Evolutionary conservation across 2,797 vertebrate genomes (phyloP), one percentile per base, ranked within the genome.

Genomic region (Potorous gilbertii): DNA sequence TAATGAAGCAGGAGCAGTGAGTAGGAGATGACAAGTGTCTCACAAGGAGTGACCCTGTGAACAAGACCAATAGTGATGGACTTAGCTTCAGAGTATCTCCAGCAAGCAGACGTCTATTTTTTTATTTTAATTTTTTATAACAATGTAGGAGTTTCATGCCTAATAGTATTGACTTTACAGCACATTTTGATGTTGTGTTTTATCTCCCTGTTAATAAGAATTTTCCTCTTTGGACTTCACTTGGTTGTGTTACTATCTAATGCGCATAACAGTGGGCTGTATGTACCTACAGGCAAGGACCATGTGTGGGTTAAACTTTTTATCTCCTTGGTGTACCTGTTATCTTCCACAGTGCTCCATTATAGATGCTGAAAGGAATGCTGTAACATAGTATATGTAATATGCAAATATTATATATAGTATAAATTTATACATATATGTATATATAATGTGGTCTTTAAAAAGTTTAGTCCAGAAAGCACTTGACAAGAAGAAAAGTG

Each of bases 11-110:
- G 62, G 5, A 66, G 62, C 14, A 18, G 14, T 66, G 5, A 66
- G 4, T 66, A n/a, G 5, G 34, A 66, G 13, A n/a, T 54, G 92
- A 92, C 52, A 91, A 62, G 6, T 93, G 34, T 89, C 96, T 94
- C 46, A 94, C 18, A 55, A 96, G 91, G 21, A 1, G 0, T 93
- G 29, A 16, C 9, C 56, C 9, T 92, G 16, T 56, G 55, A 54
- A 92, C 29, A 94, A 92, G 27, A 57, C 93, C 90, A 93, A 54
- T 56, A 11, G 10, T 27, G 3, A 28, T 52, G 24, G n/a, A 90
- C 57, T 57, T 57, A n/a, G 62, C 12, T 18, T 66, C 34, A n/a
- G 62, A 66, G 62, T 13, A 66, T n/a, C 57, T 59, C 62, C 62
- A 66, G 14, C 31, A n/a, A 18, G 14, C 34, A 18, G 62, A 12